Base-by-base conservation (phyloP, 2,113 vertebrate species). In the Eurypyga helias region DNA sequence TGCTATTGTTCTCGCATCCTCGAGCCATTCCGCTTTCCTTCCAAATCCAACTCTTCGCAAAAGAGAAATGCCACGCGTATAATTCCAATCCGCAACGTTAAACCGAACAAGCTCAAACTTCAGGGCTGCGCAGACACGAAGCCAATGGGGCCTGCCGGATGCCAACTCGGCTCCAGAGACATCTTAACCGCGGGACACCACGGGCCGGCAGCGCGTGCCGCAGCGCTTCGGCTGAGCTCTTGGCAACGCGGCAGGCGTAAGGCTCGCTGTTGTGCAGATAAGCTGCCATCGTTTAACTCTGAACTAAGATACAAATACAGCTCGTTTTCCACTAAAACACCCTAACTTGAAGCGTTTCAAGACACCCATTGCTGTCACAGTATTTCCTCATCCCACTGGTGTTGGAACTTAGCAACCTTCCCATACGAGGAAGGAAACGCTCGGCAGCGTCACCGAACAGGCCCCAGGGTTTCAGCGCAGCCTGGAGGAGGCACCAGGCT, bases 1-100 rank as follows among this genome's bases (percentile, higher is more conserved):
- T 98, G 64, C 98, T 98, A 89, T 96, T 67, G 95, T 98, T 98
- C 97, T 98, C 99, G 98, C 98, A 98, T 98, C 98, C 98, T 97
- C 97, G 98, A 97, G 98, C 98, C 98, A 99, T 99, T 98, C 97
- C 97, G 98, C 73, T 97, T 96, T 97, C 77, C 65, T 78, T 72
- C 85, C 97, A 97, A 96, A 97, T 88, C 87, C 87, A 97, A 93
- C 88, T 96, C 96, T 98, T 97, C 93, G 75, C 96, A 97, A 96
- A 96, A 98, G 90, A 96, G 94, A 97, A 91, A 2, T 95, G 93
- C 93, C 96, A 98, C 23, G 97, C 83, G 87, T 77, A 93, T 77
- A 31, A 96, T 96, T 96, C 96, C 77, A 97, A 94, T 93, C 70
- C 82, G 95, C 9, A 82, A 97, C 57, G 97, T 51, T 54, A 94